Evolutionary conservation across 2,888 invertebrate species (phyloP), one percentile per base, ranked within the genome.

Genomic region (Malthinus seriepunctatus): DNA sequence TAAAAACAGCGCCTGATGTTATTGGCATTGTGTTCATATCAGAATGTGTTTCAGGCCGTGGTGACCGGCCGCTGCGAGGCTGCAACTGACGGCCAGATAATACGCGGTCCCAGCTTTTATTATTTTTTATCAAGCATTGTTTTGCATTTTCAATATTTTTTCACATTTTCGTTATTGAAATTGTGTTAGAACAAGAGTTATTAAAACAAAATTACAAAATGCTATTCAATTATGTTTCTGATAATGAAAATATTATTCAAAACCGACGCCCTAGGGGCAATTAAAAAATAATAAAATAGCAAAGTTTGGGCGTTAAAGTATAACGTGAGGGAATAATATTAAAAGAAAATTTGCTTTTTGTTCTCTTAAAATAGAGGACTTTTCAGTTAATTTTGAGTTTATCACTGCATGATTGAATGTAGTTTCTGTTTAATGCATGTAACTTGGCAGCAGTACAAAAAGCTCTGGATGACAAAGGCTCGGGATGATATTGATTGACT

Each of bases 31-130:
- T 73, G 73, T 69, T 73, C 71, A 68, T 73, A 74, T 74, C 72
- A 64, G 69, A 67, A 59, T 59, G 53, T 58, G 59, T 59, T 59
- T 52, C 68, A 69, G 47, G 63, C 64, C 64, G 57, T 62, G 63
- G 67, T 59, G 64, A 54, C 56, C 60, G 65, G 64, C 67, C 67
- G 69, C 62, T 63, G 64, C 66, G 68, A 71, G 74, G 69, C 74
- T 76, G 76, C 73, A 74, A 68, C 73, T 75, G 75, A 75, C 75
- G 71, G 75, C 73, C 67, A 73, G 71, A 76, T 76, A 76, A 76
- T 75, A 69, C 72, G 64, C 69, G 67, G 60, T 52, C 67, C 63
- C 65, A 53, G 70, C 67, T 73, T 73, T 73, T 71, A 71, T 73
- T 72, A 71, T 73, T 73, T 73, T 73, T 73, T 71, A 69, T 69